Conservation (phyloP, 2,797 vertebrate genomes). For the Bovichtus diacanthus region DNA sequence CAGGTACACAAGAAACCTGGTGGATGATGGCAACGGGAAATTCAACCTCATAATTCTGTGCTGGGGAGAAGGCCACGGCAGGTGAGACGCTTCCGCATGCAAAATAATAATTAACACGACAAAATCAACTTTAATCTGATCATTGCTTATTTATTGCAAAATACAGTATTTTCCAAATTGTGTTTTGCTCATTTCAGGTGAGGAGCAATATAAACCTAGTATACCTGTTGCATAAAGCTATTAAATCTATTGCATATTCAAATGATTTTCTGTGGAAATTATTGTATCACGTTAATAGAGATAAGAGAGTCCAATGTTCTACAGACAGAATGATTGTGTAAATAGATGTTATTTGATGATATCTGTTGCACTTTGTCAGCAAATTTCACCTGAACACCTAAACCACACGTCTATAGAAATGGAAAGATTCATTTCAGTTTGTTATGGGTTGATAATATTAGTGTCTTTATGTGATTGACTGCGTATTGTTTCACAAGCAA, state of each 20-base stretch:
- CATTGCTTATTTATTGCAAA: background rate
- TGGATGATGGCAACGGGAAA: conserved; percentile 95
- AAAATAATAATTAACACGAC: background rate
- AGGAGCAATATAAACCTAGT: background rate
- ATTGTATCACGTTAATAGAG: conserved; percentile 32
- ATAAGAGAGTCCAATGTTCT: conserved; percentile 69
- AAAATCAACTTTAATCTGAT: background rate
- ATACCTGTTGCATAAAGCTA: background rate
- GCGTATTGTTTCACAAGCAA: background rate
- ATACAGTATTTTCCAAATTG: background rate
- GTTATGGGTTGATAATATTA: background rate
- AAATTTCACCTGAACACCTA: background rate
- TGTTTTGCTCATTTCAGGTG: background rate
- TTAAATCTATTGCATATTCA: background rate
- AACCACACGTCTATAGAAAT: background rate
- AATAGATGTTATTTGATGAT: conserved; percentile 28
- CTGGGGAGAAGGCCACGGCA: conserved; percentile 99
- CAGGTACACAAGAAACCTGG: conserved; percentile 97
- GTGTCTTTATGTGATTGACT: conserved; percentile 1
- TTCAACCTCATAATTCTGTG: conserved; percentile 98
- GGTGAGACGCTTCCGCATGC: conserved; percentile 80
- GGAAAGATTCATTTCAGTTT: background rate
- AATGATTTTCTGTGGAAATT: conserved; percentile 10
- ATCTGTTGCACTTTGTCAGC: conserved; percentile 4
- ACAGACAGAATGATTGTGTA: conserved; percentile 15